These are phyloP conservation scores for Callospermophilus lateralis DNA, from an alignment of 2,113 vertebrate species.

Conservation along the genomic window DNA sequence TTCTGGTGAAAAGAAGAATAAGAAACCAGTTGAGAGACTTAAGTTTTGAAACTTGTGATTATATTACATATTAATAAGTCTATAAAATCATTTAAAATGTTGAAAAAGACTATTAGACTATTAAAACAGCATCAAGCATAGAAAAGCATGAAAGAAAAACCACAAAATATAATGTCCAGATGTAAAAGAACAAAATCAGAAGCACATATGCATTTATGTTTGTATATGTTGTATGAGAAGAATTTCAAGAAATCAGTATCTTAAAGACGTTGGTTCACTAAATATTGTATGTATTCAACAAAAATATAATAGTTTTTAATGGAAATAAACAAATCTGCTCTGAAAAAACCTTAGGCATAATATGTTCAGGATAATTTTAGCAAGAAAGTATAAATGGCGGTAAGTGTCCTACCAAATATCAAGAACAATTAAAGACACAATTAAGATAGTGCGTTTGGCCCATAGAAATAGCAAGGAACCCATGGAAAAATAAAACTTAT, in stretches of 20 bases:
- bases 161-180: neutral
- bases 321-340: neutral
- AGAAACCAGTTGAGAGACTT: neutral
- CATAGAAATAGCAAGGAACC: neutral
- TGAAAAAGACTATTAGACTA: neutral
- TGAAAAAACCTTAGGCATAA: neutral
- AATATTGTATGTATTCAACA: neutral
- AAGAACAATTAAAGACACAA: neutral
- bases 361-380: neutral
- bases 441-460: neutral
- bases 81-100: neutral
- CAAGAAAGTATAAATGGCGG: neutral
- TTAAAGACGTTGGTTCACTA: neutral
- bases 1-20: neutral
- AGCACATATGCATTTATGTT: neutral
- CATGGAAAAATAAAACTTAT: neutral
- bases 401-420: neutral
- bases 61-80: neutral
- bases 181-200: neutral
- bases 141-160: neutral
- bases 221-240: neutral
- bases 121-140: neutral
- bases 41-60: neutral
- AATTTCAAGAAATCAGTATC: neutral
- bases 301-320: neutral